Conservation (phyloP, 2,797 vertebrate species). For the Tauraco hartlaubi region DNA sequence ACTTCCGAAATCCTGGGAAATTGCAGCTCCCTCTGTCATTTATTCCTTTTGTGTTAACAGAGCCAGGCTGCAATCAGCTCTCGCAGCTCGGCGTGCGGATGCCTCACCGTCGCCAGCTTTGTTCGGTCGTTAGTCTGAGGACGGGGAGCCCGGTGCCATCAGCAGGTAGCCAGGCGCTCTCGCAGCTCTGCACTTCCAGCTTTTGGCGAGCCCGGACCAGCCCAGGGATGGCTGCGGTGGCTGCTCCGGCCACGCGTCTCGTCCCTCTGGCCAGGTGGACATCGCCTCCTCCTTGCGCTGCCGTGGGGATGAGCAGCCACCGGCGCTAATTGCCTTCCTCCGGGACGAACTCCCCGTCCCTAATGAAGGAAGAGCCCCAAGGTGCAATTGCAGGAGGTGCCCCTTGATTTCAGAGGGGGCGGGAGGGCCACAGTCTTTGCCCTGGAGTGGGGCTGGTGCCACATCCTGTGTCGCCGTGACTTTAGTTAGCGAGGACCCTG, state of each 20-base stretch:
- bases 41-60: background rate
- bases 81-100: accelerated
- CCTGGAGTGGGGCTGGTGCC: background rate
- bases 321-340: background rate
- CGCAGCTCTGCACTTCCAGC: accelerated
- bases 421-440: background rate
- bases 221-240: accelerated
- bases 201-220: background rate
- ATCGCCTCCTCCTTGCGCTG: accelerated
- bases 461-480: background rate
- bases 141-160: background rate
- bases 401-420: background rate
- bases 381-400: background rate
- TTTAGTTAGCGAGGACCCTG: background rate
- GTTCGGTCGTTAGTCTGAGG: background rate
- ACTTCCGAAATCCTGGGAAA: background rate
- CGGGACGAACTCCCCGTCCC: background rate
- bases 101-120: accelerated
- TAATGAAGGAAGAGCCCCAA: background rate
- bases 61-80: background rate
- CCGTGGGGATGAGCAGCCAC: background rate
- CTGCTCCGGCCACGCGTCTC: accelerated
- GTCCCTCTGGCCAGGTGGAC: accelerated
- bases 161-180: accelerated
- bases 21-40: background rate